Conservation (phyloP, 2,888 invertebrate species). For the Cylindroiulus punctatus region DNA sequence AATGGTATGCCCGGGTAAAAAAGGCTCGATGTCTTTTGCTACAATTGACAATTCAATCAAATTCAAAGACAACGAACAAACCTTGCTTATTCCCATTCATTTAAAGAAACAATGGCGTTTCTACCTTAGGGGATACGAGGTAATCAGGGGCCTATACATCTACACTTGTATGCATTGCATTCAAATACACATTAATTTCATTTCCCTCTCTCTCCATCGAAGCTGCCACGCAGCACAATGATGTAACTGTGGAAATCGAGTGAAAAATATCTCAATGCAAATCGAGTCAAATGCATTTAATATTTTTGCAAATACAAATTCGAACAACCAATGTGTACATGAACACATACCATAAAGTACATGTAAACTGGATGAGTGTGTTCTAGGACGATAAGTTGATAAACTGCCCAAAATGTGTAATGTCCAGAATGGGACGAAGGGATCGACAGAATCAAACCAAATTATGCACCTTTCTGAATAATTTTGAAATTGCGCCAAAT, state of each 20-base stretch:
- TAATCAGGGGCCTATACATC: slow-evolving; percentile 46
- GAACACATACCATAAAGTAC: too few species aligned
- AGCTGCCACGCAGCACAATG: not conserved
- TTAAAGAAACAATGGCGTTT: slow-evolving; percentile 52
- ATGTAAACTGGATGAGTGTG: too few species aligned
- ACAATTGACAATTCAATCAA: slow-evolving; percentile 27
- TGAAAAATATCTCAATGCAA: not conserved
- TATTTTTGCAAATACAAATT: not conserved
- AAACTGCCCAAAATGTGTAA: too few species aligned
- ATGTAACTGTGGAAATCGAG: not conserved
- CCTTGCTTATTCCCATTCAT: slow-evolving; percentile 19
- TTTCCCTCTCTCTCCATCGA: not conserved
- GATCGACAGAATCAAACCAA: not conserved
- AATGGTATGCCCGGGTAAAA: not conserved
- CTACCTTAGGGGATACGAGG: slow-evolving; percentile 52
- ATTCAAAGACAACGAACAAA: slow-evolving; percentile 13
- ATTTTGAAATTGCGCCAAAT: not conserved
- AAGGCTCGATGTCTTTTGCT: not conserved
- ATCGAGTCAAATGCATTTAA: not conserved
- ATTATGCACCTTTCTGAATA: not conserved
- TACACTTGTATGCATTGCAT: not conserved
- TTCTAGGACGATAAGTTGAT: too few species aligned
- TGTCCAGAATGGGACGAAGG: not conserved
- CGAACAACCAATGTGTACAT: not conserved
- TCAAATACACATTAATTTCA: slow-evolving; percentile 52